Evolutionary conservation across 2,113 vertebrate species (phyloP), one percentile per base, ranked within the genome.

Genomic region (Gambusia holbrooki): DNA sequence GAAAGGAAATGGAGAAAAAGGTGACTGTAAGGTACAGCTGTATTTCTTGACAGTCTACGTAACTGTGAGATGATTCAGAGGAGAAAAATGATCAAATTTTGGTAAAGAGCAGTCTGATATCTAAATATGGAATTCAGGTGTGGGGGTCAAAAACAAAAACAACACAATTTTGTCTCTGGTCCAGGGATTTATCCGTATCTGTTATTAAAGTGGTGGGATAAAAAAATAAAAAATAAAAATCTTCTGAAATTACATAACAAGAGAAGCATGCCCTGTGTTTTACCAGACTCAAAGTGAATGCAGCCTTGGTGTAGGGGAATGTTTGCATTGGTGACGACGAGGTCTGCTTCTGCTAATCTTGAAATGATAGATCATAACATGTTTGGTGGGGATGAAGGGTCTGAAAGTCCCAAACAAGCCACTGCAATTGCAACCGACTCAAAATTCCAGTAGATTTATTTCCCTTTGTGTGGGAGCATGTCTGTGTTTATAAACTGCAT

Each of bases 361-460:
- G 71, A 87, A 88, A 86, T 81, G 74, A 65, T 61, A 42, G 72
- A 73, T 74, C 15, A 27, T 33, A 54, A 82, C 72, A 73, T 82
- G 87, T 90, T 85, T 85, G 35, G 74, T 76, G 68, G 74, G 77
- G 75, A 79, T 77, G 75, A 80, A 82, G 70, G 5, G 67, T 62
- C 58, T 81, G 73, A 14, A 45, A 28, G 81, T 80, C 81, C 88
- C 88, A 92, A 90, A 73, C 69, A 88, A 92, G 90, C 84, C 66
- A 58, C 51, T 63, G 25, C 30, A 67, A 74, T 90, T 90, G 81
- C 87, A 83, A 51, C 85, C 85, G 86, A 83, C 84, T 82, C 62
- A 11, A 30, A 42, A 66, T 33, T 60, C 12, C 5, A 58, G 64
- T 76, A 76, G n/a, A 37, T 14, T 22, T 51, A 37, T 14, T 22